phyloP scores from a whole-genome alignment of 2,888 invertebrate genomes.

The Tridacna crocea region DNA sequence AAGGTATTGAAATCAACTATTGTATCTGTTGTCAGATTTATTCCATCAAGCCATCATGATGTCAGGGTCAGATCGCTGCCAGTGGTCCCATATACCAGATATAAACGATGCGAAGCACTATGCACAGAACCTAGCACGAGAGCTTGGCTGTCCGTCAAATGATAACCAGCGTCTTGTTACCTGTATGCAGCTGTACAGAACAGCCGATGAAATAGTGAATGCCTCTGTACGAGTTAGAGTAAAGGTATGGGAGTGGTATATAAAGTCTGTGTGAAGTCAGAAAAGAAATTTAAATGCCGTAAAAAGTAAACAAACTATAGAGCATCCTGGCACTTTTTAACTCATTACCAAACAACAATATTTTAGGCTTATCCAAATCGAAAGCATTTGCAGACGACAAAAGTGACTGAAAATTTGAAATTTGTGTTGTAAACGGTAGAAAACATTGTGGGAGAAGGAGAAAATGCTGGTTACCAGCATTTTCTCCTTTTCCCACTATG shows the following conservation, averaged over 20 bases:
- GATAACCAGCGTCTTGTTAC: constrained; percentile 79
- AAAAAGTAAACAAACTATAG: background rate
- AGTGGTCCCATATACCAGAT: constrained; percentile 81
- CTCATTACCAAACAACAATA: too few species aligned
- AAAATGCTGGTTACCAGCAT: too few species aligned
- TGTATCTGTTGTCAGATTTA: constrained; percentile 71
- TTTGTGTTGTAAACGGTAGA: too few species aligned
- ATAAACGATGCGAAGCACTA: constrained; percentile 79
- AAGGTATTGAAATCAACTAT: too few species aligned
- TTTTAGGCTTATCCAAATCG: too few species aligned
- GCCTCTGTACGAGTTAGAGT: constrained; percentile 79
- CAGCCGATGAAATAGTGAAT: constrained; percentile 81
- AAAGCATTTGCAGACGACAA: too few species aligned
- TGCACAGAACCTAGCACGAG: constrained; percentile 79
- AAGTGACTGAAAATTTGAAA: too few species aligned
- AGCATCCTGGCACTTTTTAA: too few species aligned
- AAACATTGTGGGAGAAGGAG: too few species aligned
- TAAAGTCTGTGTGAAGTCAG: background rate
- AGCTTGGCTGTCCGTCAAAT: constrained; percentile 76
- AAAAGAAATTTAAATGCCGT: background rate
- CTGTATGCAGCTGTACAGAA: constrained; percentile 82
- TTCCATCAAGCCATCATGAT: constrained; percentile 85
- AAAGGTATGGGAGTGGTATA: constrained; percentile 63
- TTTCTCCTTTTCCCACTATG: too few species aligned
- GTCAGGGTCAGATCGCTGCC: constrained; percentile 84